Percentiles rank a stretch among this genome's conserved stretches.
phyloP scores from a whole-genome alignment of 2,888 invertebrate species.

The Agrotis clavis region DNA sequence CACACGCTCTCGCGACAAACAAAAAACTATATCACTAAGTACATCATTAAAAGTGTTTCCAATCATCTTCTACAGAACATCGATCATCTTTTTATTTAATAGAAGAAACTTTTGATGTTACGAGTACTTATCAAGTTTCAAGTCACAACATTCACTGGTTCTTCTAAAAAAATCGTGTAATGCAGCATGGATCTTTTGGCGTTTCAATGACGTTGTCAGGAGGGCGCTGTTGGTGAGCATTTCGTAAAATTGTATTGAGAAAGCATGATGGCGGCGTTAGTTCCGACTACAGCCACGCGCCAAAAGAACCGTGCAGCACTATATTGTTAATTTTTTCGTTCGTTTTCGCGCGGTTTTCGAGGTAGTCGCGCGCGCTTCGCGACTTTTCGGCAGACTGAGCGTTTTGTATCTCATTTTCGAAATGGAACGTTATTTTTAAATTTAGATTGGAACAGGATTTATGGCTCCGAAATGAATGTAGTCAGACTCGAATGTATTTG shows the following conservation, averaged over 20 bases:
- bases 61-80: slow-evolving; percentile 35
- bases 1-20: slow-evolving; percentile 63
- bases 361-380: slow-evolving; percentile 43
- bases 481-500: slow-evolving; percentile 22
- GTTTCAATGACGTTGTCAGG: background rate
- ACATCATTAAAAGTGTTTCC: slow-evolving; percentile 49
- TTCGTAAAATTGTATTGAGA: background rate
- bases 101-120: slow-evolving; percentile 18
- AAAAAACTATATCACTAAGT: slow-evolving; percentile 53
- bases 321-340: slow-evolving; percentile 8
- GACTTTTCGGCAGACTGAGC: slow-evolving; percentile 53
- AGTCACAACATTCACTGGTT: slow-evolving; percentile 20
- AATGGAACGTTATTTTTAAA: slow-evolving; percentile 62
- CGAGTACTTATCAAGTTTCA: slow-evolving; percentile 24
- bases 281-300: background rate
- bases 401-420: slow-evolving; percentile 50
- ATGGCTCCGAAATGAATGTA: slow-evolving; percentile 45
- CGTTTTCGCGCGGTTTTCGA: slow-evolving; percentile 25
- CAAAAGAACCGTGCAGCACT: slow-evolving; percentile 1
- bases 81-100: slow-evolving; percentile 48
- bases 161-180: slow-evolving; percentile 7
- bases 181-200: slow-evolving; percentile 1
- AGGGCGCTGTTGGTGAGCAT: background rate
- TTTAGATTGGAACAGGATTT: slow-evolving; percentile 57
- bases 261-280: background rate